These are phyloP conservation scores for Mobula hypostoma DNA, from an alignment of 2,113 vertebrate species.

Conservation along the genomic window DNA sequence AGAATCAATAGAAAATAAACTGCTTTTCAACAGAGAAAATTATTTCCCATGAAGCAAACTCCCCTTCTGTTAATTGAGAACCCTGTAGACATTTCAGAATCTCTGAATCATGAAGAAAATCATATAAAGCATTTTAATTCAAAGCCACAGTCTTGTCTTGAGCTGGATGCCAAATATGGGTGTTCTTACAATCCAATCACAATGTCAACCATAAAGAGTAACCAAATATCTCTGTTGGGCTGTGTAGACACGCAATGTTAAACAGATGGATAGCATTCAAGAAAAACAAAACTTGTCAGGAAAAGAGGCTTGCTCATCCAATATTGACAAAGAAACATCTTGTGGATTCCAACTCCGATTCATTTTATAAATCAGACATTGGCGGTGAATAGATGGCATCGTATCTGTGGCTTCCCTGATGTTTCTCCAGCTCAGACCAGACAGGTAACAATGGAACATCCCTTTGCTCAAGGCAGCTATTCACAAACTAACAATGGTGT, in stretches of 20 bases:
- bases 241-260: background rate
- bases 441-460: no score
- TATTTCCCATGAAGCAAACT: background rate
- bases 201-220: background rate
- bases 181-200: constrained; percentile 22
- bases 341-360: background rate
- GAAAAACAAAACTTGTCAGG: background rate
- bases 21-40: background rate
- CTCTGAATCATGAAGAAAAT: background rate
- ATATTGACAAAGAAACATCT: background rate
- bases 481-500: no score
- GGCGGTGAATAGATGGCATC: background rate
- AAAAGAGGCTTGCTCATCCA: background rate
- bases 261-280: constrained; percentile 19
- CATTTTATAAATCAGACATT: background rate
- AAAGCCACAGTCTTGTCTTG: background rate
- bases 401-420: no score
- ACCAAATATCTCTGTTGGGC: constrained; percentile 9
- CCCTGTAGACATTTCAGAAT: no score
- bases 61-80: background rate
- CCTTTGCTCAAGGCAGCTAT: no score
- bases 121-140: background rate
- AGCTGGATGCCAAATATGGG: background rate
- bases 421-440: no score
- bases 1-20: background rate